Conservation (phyloP, 2,113 vertebrate genomes). For the Tonatia bakeri region DNA sequence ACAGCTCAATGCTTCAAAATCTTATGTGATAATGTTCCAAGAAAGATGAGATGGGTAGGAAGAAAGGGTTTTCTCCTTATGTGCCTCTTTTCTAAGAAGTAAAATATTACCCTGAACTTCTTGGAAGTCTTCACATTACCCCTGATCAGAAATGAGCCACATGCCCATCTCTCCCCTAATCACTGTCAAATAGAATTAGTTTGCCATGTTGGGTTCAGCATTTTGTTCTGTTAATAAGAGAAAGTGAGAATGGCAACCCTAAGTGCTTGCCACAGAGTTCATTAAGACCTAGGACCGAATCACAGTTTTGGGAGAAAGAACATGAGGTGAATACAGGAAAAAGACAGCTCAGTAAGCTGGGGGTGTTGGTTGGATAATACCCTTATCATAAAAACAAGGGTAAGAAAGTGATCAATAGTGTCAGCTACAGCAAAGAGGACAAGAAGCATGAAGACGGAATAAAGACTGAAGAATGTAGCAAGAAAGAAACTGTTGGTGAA, state of each 20-base stretch:
- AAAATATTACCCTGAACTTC: background rate
- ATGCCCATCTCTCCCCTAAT: background rate
- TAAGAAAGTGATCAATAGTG: background rate
- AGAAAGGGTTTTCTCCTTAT: background rate
- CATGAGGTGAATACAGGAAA: background rate
- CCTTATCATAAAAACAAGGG: background rate
- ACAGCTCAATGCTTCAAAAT: background rate
- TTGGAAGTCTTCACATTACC: background rate
- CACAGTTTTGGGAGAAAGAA: background rate
- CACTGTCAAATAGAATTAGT: background rate
- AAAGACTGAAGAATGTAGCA: background rate
- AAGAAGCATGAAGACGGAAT: background rate
- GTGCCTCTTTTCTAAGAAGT: background rate
- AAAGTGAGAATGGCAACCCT: rapidly evolving
- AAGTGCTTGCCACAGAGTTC: no score
- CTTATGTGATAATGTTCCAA: background rate
- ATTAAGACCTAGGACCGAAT: background rate
- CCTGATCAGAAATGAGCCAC: background rate
- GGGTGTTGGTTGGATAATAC: background rate
- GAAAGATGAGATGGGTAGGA: background rate
- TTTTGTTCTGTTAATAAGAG: background rate
- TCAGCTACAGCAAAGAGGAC: background rate
- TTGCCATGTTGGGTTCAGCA: background rate
- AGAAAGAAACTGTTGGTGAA: background rate
- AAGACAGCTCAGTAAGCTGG: background rate